These are phyloP conservation scores for Mellivora capensis DNA, from an alignment of 2,113 vertebrate genomes.

Conservation along the genomic window DNA sequence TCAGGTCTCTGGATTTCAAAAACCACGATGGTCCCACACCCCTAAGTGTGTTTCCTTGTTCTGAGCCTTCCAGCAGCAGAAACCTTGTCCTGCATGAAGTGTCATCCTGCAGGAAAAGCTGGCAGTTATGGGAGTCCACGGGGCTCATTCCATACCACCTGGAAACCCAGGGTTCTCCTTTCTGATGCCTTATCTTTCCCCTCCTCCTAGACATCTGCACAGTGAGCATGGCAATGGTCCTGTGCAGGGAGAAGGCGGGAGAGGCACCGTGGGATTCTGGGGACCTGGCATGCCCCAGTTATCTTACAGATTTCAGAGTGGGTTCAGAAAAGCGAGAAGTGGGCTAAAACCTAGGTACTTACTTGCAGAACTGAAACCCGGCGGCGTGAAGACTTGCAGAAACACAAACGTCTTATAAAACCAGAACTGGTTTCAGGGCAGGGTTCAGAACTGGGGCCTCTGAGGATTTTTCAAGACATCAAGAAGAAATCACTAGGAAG, in stretches of 20 bases:
- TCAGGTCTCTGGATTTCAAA: background rate
- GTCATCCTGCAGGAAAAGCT: background rate
- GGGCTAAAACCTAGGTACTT: background rate
- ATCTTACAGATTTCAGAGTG: background rate
- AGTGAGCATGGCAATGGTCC: rapidly evolving
- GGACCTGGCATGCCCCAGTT: background rate
- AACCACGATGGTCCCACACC: background rate
- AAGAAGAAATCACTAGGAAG: background rate
- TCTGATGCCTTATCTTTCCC: background rate
- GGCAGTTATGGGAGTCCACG: rapidly evolving
- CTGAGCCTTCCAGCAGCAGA: background rate
- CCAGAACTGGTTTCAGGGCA: background rate
- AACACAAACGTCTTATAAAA: background rate
- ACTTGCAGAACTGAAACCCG: background rate
- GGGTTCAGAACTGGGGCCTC: background rate
- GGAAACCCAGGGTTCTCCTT: background rate
- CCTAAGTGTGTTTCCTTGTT: rapidly evolving
- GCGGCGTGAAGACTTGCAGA: background rate
- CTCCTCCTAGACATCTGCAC: background rate
- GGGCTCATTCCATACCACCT: rapidly evolving
- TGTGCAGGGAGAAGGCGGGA: background rate
- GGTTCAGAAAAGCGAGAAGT: background rate
- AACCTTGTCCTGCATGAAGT: rapidly evolving
- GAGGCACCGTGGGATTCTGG: rapidly evolving
- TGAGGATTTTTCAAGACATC: background rate